phyloP scores from a whole-genome alignment of 2,113 vertebrate species.

The Pipra filicauda region DNA sequence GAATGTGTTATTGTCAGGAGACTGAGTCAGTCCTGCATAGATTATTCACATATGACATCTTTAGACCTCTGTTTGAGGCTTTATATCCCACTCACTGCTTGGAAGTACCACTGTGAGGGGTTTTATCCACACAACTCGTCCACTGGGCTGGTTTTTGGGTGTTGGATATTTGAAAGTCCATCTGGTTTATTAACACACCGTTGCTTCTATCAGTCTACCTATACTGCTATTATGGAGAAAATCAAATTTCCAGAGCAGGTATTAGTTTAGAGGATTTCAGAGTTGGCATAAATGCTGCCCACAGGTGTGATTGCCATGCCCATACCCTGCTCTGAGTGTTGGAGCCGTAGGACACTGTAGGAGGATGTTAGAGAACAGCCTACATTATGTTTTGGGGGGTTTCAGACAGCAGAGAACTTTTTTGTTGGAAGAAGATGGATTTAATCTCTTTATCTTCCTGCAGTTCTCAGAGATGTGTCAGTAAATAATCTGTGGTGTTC shows the following conservation, averaged over 20 bases:
- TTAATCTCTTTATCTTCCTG: background rate
- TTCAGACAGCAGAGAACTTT: background rate
- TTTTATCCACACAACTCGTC: background rate
- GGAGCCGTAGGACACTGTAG: background rate
- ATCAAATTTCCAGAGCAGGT: background rate
- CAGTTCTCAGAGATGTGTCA: background rate
- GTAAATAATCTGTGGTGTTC: background rate
- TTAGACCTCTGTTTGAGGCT: constrained; percentile 21
- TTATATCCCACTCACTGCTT: constrained; percentile 9
- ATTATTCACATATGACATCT: constrained; percentile 50
- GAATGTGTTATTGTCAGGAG: constrained; percentile 13
- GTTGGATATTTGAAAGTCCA: background rate
- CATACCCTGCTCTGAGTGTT: accelerated
- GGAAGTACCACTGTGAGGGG: background rate
- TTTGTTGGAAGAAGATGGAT: background rate
- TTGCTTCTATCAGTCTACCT: background rate
- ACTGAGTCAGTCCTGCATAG: constrained; percentile 20
- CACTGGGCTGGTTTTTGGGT: background rate
- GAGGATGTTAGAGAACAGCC: background rate
- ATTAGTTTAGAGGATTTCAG: background rate
- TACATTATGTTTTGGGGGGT: background rate
- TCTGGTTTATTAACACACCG: background rate
- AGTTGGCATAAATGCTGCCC: background rate
- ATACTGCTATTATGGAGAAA: background rate
- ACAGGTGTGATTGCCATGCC: background rate